A percentile compares a stretch with the other conserved stretches of the same genome.
Conservation (phyloP, 2,797 vertebrate genomes). For the Enteromius fasciolatus region DNA sequence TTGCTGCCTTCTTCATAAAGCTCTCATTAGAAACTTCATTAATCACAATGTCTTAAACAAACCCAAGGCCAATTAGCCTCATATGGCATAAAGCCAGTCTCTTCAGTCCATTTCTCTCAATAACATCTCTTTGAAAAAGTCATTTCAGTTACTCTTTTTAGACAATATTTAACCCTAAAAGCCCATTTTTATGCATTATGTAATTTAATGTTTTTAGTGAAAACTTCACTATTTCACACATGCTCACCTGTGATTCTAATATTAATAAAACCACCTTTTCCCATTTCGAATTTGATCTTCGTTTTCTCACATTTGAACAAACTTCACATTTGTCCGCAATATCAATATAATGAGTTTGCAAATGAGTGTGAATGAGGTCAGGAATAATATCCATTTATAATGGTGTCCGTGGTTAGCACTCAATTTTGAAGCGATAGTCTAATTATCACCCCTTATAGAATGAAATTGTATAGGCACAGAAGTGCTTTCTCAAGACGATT, state of each 20-base stretch:
- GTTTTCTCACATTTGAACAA: constrained; percentile 22
- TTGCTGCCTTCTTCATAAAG: constrained; percentile 62
- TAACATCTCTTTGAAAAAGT: constrained; percentile 49
- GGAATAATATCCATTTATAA: constrained; percentile 19
- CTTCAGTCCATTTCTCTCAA: constrained; percentile 56
- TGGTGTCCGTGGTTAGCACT: constrained; percentile 42
- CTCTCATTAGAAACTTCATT: constrained; percentile 67
- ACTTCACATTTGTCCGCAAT: constrained; percentile 7
- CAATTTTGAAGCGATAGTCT: constrained; percentile 53
- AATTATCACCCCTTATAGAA: constrained; percentile 48
- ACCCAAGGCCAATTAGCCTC: constrained; percentile 66
- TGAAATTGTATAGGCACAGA: not conserved
- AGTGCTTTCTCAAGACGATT: not conserved
- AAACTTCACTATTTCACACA: not conserved
- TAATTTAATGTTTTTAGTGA: not conserved
- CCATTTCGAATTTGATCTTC: not conserved
- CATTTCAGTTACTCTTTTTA: constrained; percentile 30
- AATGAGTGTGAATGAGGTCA: constrained; percentile 34
- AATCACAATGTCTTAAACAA: constrained; percentile 68
- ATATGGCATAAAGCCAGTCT: constrained; percentile 49
- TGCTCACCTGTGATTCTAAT: not conserved
- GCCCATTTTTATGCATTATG: constrained; percentile 8
- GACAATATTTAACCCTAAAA: constrained; percentile 25
- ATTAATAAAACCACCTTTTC: not conserved
- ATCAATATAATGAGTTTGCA: constrained; percentile 16